Percentiles rank a stretch among this genome's conserved stretches.
Conservation (phyloP, 2,113 vertebrate species). For the Ailuropoda melanoleuca region DNA sequence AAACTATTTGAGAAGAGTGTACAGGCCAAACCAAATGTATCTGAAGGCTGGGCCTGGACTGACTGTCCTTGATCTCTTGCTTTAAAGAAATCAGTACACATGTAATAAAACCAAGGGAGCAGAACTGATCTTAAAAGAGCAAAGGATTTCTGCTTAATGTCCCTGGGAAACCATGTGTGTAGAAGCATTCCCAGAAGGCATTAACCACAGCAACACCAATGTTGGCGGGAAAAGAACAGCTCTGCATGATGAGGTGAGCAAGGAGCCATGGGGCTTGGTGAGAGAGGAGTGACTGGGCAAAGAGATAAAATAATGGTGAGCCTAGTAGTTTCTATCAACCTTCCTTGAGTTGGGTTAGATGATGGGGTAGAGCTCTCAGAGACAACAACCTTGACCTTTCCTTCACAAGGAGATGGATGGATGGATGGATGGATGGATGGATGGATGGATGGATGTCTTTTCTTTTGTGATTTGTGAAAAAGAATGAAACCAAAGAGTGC, state of each 20-base stretch:
- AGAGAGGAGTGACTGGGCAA: neutral
- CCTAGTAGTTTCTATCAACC: neutral
- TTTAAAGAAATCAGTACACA: neutral
- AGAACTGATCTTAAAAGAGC: neutral
- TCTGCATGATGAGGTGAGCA: neutral
- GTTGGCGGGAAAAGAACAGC: neutral
- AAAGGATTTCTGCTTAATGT: neutral
- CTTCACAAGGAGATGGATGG: neutral
- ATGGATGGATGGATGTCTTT: neutral
- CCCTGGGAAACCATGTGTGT: neutral
- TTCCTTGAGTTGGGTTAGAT: neutral
- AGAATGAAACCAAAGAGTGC: constrained; percentile 1
- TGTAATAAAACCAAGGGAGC: neutral
- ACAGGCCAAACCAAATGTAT: neutral
- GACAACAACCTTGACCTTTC: neutral
- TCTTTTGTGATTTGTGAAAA: neutral
- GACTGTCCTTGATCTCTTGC: neutral
- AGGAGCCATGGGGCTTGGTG: neutral
- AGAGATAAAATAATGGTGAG: neutral
- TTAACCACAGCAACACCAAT: neutral
- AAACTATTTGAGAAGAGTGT: neutral
- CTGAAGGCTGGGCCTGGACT: neutral
- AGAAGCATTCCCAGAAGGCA: neutral
- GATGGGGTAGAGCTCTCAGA: neutral
- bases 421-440: too few relatives aligned